Percentiles rank a stretch among this genome's conserved stretches.
phyloP scores from a whole-genome alignment of 2,888 invertebrate genomes.

The Melanotus villosus region DNA sequence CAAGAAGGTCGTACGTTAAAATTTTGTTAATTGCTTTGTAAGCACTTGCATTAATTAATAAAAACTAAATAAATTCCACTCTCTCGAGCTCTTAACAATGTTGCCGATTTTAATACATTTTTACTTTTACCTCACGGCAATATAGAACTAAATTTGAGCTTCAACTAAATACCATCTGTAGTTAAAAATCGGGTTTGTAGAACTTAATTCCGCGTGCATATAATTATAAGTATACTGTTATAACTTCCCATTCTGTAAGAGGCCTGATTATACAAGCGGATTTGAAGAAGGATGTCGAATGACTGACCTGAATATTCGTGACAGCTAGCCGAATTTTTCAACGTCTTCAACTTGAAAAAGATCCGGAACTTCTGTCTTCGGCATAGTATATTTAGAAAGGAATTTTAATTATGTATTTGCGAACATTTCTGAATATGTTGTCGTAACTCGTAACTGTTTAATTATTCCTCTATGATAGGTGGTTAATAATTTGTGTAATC shows the following conservation, averaged over 20 bases:
- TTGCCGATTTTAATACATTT: background rate
- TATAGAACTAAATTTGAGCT: background rate
- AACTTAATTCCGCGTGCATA: constrained; percentile 24
- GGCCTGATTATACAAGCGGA: constrained; percentile 17
- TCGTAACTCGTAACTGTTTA: no score
- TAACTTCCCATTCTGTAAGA: constrained; percentile 20
- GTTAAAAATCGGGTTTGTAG: background rate
- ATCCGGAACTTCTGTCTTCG: no score
- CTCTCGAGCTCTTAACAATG: background rate
- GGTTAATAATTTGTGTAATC: no score
- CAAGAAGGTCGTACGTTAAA: no score
- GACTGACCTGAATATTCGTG: constrained; percentile 22
- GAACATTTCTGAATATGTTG: no score
- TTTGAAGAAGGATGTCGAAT: constrained; percentile 32
- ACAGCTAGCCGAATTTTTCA: background rate
- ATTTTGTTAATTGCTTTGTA: no score
- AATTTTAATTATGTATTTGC: no score
- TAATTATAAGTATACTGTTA: constrained; percentile 25
- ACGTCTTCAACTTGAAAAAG: no score
- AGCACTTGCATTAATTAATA: no score
- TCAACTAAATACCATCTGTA: background rate
- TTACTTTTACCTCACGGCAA: background rate
- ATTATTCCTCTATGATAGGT: no score
- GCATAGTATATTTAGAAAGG: no score
- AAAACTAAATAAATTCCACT: no score